Base-by-base conservation (phyloP, 2,888 invertebrate species). In the Tipula unca region DNA sequence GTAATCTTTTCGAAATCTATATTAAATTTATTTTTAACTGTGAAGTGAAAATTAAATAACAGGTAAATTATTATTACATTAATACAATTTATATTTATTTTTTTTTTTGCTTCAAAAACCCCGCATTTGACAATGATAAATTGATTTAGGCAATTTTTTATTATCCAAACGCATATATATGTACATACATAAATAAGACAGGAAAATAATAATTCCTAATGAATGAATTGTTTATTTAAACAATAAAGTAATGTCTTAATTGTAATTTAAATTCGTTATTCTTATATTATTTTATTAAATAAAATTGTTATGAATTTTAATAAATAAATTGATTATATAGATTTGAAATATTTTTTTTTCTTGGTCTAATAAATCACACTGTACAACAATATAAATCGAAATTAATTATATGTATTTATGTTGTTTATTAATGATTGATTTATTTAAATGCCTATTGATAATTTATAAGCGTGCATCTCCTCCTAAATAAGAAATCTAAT, bases 31-130 rank as follows among this genome's bases (percentile, higher is more conserved):
- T 48, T 69, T 69, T 69, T 69, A 69, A 69, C 69, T 69, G 69
- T 69, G 69, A 25, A 69, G 25, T 25, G 69, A 69, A 69, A 69
- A 69, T 69, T 69, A 69, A 69, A 69, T 69, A 69, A 69, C 69
- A 69, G 69, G 69, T 69, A 69, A 69, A 69, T 69, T 69, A 69
- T 69, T 69, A 69, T 25, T 69, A 69, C 69, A 69, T 69, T 69
- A 25, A n/a, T 69, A 48, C 39, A 48, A 25, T 69, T 69, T 25
- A n/a, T n/a, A n/a, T 25, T 69, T 69, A 10, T 69, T 39, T n/a
- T 48, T 48, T 3, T 48, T 48, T 6, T 6, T 48, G 48, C n/a
- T 48, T 48, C 69, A 69, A 69, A 69, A 69, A 69, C 25, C 69
- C 25, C 69, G 69, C 25, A n/a, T n/a, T 20, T 69, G 69, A 69